These are phyloP conservation scores for Thumatha senex DNA, from an alignment of 2,888 invertebrate species.

Conservation along the genomic window DNA sequence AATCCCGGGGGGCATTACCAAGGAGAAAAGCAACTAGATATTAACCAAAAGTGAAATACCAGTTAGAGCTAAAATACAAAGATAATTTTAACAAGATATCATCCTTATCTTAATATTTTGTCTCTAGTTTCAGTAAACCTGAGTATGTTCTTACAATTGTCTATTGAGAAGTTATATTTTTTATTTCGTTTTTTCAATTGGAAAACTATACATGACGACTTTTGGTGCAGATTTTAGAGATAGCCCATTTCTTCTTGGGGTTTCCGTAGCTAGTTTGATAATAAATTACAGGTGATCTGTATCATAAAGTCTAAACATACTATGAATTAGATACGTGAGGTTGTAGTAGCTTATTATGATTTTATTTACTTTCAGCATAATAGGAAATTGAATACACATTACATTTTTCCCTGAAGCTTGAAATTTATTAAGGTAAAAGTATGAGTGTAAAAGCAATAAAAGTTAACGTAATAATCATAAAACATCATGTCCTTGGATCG, in stretches of 20 bases:
- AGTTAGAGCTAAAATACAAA: constrained; percentile 18
- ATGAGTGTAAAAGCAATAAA: constrained; percentile 48
- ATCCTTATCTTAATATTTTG: too few species aligned
- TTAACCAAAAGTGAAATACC: constrained; percentile 60
- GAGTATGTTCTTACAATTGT: too few species aligned
- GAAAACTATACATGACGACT: too few species aligned
- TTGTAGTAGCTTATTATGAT: constrained; percentile 33
- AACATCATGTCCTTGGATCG: constrained; percentile 63
- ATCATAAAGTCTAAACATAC: constrained; percentile 1
- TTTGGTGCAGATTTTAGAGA: too few species aligned
- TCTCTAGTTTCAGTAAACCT: too few species aligned
- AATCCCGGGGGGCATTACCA: constrained; percentile 70
- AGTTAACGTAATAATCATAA: constrained; percentile 58
- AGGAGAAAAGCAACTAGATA: constrained; percentile 71
- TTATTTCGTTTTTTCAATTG: too few species aligned
- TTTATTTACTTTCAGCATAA: constrained; percentile 23
- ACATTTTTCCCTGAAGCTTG: constrained; percentile 43
- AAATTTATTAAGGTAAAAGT: constrained; percentile 51
- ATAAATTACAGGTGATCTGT: neutral
- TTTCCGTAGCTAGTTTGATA: too few species aligned
- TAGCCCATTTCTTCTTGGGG: too few species aligned
- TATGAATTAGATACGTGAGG: constrained; percentile 15
- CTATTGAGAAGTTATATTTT: too few species aligned
- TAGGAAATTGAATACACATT: constrained; percentile 27
- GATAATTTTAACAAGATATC: too few species aligned